A percentile compares a stretch with the other conserved stretches of the same genome.
These are phyloP conservation scores for Sesia bembeciformis DNA, from an alignment of 2,888 invertebrate genomes.

Conservation along the genomic window DNA sequence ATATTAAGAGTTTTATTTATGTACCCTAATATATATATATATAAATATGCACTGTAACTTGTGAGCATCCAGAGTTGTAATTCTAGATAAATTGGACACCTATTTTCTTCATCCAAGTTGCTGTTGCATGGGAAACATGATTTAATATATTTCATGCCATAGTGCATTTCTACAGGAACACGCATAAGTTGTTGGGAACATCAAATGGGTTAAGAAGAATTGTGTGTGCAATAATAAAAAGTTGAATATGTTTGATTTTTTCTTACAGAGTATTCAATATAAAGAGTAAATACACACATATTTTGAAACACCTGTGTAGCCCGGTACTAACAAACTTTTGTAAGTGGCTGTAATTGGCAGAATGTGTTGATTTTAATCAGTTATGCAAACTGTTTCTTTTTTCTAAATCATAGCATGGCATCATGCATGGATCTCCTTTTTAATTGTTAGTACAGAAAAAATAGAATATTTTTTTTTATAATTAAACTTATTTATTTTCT, in stretches of 20 bases:
- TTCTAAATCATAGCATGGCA: slow-evolving; percentile 2
- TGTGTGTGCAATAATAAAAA: no score
- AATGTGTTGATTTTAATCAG: background rate
- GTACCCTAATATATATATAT: no score
- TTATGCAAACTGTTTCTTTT: background rate
- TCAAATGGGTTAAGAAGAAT: no score
- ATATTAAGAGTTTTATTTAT: no score
- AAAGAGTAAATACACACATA: slow-evolving; percentile 16
- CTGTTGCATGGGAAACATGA: no score
- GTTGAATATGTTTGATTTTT: slow-evolving; percentile 3
- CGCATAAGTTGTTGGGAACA: no score
- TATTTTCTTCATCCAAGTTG: no score
- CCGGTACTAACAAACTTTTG: slow-evolving; percentile 8
- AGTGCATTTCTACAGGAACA: no score
- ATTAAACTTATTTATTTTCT: background rate
- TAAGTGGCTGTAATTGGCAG: slow-evolving; percentile 3
- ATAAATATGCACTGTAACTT: no score
- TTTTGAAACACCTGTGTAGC: slow-evolving; percentile 5
- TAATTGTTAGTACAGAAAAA: background rate
- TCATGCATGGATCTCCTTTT: background rate
- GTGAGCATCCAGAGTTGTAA: no score
- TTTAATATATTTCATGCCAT: no score
- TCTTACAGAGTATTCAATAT: slow-evolving; percentile 10
- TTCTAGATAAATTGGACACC: no score
- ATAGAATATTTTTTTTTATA: background rate